A percentile compares a stretch with the other conserved stretches of the same genome.
phyloP scores from a whole-genome alignment of 2,888 invertebrate genomes.

The Hirtodrosophila trivittata region DNA sequence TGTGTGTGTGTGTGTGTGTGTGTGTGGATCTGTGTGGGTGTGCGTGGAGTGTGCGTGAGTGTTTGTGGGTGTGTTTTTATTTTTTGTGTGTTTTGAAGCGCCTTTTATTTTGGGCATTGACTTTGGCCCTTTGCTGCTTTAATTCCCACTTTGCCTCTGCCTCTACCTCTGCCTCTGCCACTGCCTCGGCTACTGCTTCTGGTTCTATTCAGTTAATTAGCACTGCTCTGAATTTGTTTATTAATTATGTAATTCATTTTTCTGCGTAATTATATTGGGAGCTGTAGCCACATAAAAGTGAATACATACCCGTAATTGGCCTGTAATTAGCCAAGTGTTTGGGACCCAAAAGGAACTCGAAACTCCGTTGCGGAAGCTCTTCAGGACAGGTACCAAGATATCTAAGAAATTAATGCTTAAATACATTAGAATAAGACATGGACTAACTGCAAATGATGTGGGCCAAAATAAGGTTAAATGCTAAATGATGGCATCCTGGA shows the following conservation, averaged over 20 bases:
- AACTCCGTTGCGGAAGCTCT: slow-evolving; percentile 16
- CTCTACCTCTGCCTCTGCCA: background rate
- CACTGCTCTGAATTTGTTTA: slow-evolving; percentile 72
- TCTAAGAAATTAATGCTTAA: slow-evolving; percentile 35
- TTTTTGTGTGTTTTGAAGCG: slow-evolving; percentile 44
- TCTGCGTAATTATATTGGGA: slow-evolving; percentile 74
- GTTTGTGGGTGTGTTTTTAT: slow-evolving; percentile 6
- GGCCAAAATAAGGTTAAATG: slow-evolving; percentile 2
- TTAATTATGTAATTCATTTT: slow-evolving; percentile 80
- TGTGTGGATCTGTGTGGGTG: slow-evolving; percentile 7
- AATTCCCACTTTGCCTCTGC: slow-evolving; percentile 31
- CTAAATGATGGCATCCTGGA: background rate
- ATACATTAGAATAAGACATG: slow-evolving; percentile 27
- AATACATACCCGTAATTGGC: slow-evolving; percentile 66
- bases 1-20: slow-evolving; percentile 19
- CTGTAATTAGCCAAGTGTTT: slow-evolving; percentile 65
- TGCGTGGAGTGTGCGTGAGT: slow-evolving; percentile 12
- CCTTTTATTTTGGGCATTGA: slow-evolving; percentile 57
- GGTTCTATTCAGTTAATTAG: slow-evolving; percentile 65
- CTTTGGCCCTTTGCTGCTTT: slow-evolving; percentile 50
- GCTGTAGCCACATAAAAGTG: slow-evolving; percentile 60
- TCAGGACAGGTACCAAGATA: slow-evolving; percentile 35
- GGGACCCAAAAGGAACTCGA: slow-evolving; percentile 11
- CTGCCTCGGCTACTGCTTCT: background rate
- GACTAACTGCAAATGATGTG: slow-evolving; percentile 19